Evolutionary conservation across 2,113 vertebrate species (phyloP).

Genomic region (Meleagris gallopavo): DNA sequence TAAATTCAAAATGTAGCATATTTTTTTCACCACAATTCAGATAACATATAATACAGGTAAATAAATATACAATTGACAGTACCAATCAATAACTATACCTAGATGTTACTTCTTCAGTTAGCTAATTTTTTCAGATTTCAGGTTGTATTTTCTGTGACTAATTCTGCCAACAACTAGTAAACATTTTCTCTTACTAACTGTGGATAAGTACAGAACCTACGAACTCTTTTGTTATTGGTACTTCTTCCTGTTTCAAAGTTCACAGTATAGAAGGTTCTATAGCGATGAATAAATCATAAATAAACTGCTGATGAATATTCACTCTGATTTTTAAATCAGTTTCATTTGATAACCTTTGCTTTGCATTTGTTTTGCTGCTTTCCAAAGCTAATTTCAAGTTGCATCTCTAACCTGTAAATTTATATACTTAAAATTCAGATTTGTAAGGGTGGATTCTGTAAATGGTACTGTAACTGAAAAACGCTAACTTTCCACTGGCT

Average conservation of each 20-base stretch:
- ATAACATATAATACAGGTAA: not conserved
- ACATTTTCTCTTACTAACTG: not conserved
- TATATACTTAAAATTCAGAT: not conserved
- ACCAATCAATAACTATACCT: not conserved
- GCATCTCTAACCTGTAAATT: not conserved
- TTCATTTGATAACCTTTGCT: not conserved
- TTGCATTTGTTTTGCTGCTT: not conserved
- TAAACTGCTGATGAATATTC: not conserved
- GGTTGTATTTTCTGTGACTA: not conserved
- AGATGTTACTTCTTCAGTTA: not conserved
- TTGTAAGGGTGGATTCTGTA: accelerated
- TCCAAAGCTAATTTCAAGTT: conserved; percentile 1
- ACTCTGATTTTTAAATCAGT: not conserved
- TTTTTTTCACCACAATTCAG: not conserved
- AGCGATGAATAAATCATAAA: not conserved
- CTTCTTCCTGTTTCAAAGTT: not conserved
- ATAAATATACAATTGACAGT: not conserved
- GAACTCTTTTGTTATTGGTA: not conserved
- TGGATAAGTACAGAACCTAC: not conserved
- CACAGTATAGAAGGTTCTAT: not conserved
- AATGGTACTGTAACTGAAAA: not conserved
- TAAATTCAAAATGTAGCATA: not conserved
- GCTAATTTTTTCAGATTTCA: not conserved
- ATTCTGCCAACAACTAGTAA: not conserved
- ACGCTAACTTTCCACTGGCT: not conserved